Evolutionary conservation across 2,888 invertebrate genomes (phyloP).

Genomic region (Polyommatus icarus): DNA sequence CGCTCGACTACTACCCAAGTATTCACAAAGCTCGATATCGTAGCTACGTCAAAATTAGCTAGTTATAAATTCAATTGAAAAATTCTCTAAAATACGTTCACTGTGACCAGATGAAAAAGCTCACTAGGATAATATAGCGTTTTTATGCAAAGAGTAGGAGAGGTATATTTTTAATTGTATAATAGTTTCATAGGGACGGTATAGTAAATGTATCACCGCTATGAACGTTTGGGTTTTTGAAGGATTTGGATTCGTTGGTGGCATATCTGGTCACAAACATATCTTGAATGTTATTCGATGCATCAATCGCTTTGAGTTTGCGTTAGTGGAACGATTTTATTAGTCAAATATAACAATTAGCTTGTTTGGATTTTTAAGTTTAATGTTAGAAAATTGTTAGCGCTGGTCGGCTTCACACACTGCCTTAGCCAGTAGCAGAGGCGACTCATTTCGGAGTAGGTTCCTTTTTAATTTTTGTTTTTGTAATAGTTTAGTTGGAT

Average conservation of each 20-base stretch:
- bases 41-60: conserved; percentile 26
- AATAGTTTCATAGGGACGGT: background rate
- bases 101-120: conserved; percentile 27
- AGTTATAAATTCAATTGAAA: conserved; percentile 23
- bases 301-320: conserved; percentile 22
- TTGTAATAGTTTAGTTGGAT: background rate
- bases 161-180: conserved; percentile 5
- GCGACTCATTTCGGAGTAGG: conserved; percentile 4
- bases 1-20: conserved; percentile 16
- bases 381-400: background rate
- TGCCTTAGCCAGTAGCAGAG: conserved; percentile 22
- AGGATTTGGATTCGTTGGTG: background rate
- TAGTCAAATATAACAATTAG: conserved; percentile 29
- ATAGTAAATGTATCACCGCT: background rate
- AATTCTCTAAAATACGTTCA: conserved; percentile 1
- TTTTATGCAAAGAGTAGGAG: conserved; percentile 2
- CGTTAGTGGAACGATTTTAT: conserved; percentile 15
- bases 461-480: conserved; percentile 25
- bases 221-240: background rate
- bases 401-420: conserved; percentile 21
- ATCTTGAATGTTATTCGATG: conserved; percentile 4
- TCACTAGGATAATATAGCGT: conserved; percentile 26
- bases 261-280: conserved; percentile 30
- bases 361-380: conserved; percentile 16
- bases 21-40: conserved; percentile 19